phyloP scores from a whole-genome alignment of 2,797 vertebrate species.

The Characodon lateralis region DNA sequence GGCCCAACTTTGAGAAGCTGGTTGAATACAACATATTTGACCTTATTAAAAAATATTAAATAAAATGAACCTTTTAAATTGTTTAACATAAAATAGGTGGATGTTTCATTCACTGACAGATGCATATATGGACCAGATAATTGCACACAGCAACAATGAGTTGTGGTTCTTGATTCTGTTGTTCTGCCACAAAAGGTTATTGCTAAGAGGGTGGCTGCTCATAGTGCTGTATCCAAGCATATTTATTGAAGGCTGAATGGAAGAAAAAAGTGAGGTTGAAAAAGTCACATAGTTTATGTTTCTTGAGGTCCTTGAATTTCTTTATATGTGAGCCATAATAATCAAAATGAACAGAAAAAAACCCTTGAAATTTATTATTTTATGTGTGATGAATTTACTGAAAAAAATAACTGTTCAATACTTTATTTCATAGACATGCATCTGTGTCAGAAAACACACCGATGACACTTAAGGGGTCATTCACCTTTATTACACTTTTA shows the following conservation, averaged over 20 bases:
- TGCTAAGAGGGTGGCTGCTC: too few species aligned
- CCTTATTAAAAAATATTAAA: too few species aligned
- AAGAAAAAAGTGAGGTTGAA: neutral
- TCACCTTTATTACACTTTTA: conserved; percentile 82
- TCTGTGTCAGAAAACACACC: conserved; percentile 16
- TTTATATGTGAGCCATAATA: neutral
- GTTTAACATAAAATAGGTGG: neutral
- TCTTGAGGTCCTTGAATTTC: neutral
- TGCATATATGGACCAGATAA: neutral
- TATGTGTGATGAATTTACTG: neutral
- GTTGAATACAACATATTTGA: neutral
- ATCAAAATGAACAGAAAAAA: neutral
- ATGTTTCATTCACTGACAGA: neutral
- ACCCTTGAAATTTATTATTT: neutral
- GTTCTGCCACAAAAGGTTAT: neutral
- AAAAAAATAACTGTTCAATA: neutral
- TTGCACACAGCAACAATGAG: neutral
- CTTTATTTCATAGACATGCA: neutral
- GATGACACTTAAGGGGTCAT: conserved; percentile 75
- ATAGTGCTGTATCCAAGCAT: neutral
- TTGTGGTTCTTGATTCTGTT: neutral
- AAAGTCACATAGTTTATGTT: neutral
- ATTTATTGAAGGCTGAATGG: neutral
- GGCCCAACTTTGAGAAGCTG: neutral
- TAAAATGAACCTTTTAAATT: neutral